Base-by-base conservation (phyloP, 2,888 invertebrate species). In the Sceliomorpha sp. region DNA sequence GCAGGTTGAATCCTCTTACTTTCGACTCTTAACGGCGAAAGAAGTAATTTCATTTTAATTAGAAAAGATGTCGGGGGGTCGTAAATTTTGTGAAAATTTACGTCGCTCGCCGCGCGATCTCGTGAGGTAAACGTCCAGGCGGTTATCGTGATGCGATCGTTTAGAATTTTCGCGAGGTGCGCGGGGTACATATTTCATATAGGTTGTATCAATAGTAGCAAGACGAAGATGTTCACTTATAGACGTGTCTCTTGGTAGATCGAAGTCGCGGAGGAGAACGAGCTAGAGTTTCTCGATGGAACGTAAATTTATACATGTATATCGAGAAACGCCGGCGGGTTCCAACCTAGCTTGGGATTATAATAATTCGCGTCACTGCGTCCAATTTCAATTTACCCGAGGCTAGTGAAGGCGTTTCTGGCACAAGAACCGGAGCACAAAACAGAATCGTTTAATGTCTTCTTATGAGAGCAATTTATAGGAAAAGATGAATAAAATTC, bases 281-380 rank as follows among this genome's bases (percentile, higher is more conserved):
- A 37, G 37, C 45, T 58, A 44, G 56, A 50, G 62, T 37, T 69
- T 45, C 58, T 62, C 36, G 62, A 60, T 68, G 45, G 47, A 58
- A 47, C 55, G 37, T 29, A 51, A 45, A 64, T 68, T 64, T 63
- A 64, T 64, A 60, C 51, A 50, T 63, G 55, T 64, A 59, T 55
- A 67, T 59, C 59, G 63, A 71, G 48, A 68, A 64, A 32, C 60
- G 62, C 70, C 55, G 58, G 69, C 37, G 62, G 69, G 56, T 56
- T 40, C 20, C 56, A 64, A 70, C 67, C 72, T 55, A 66, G 59
- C 73, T 72, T 62, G 67, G 75, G 82, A 84, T 85, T 84, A 85
- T 85, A 85, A 85, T 85, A 85, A 83, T 84, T 82, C 83, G 84
- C 83, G 72, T 81, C 79, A 75, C 83, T 85, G 85, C 77, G 73